These are phyloP conservation scores for Rhagologus leucostigma DNA, from an alignment of 2,113 vertebrate species.

Conservation along the genomic window DNA sequence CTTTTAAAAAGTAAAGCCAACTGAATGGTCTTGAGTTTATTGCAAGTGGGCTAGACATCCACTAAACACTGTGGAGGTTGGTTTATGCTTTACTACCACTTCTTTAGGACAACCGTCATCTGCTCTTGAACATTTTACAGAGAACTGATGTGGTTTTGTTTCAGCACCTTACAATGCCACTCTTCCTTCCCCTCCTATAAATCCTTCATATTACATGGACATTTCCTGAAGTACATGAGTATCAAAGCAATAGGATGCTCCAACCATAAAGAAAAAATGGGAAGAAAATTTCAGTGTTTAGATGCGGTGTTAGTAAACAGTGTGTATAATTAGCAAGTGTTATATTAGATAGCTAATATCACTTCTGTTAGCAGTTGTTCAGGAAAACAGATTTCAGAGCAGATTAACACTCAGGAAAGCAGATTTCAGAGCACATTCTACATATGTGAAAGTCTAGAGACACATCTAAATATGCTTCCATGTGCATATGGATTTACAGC, in stretches of 20 bases:
- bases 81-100: neutral
- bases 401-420: neutral
- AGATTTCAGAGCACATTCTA: slow-evolving; percentile 37
- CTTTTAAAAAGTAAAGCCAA: neutral
- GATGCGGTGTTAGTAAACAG: neutral
- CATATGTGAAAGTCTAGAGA: neutral
- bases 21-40: neutral
- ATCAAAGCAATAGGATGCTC: neutral
- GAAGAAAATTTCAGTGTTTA: neutral
- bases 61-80: neutral
- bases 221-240: neutral
- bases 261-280: neutral
- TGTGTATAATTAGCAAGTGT: slow-evolving; percentile 30
- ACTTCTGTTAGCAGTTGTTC: slow-evolving; percentile 38
- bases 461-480: neutral
- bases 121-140: neutral
- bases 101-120: neutral
- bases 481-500: neutral
- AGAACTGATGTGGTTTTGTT: neutral
- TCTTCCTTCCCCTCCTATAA: neutral
- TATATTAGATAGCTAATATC: slow-evolving; percentile 14
- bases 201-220: neutral
- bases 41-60: neutral
- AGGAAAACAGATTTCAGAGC: slow-evolving; percentile 44
- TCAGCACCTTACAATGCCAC: neutral